phyloP scores from a whole-genome alignment of 1,140 invertebrate genomes.

The Ganaspis sp. region DNA sequence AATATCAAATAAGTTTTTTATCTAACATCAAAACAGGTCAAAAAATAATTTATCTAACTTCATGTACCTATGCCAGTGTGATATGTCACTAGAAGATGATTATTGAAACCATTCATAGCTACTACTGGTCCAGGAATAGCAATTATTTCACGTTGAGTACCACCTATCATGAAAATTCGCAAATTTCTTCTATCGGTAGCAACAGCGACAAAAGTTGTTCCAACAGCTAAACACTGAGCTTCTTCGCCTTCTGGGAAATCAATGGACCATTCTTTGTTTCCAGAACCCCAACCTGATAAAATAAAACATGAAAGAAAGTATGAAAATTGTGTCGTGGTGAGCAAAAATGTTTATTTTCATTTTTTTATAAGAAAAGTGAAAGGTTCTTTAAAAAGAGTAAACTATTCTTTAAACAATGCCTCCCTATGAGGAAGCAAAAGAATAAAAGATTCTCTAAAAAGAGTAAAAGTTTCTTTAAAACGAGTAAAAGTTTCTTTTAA shows the following conservation, averaged over 20 bases:
- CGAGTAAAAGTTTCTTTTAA: no score
- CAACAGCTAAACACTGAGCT: constrained; percentile 83
- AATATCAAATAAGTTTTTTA: no score
- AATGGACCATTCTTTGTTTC: constrained; percentile 92
- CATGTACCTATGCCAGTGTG: constrained; percentile 80
- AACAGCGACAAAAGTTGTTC: constrained; percentile 85
- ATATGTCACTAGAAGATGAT: constrained; percentile 86
- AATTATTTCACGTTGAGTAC: constrained; percentile 89
- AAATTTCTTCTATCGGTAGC: constrained; percentile 85
- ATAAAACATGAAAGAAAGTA: neutral
- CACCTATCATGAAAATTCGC: constrained; percentile 89
- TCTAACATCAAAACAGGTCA: no score
- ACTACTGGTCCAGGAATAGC: constrained; percentile 85
- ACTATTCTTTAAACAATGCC: no score
- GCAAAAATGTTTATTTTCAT: no score
- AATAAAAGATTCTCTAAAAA: constrained; percentile 21
- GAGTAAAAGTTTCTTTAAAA: no score
- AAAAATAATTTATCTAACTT: neutral
- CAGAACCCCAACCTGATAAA: constrained; percentile 78
- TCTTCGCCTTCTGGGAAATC: constrained; percentile 87
- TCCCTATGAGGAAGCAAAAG: neutral
- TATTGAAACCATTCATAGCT: constrained; percentile 81
- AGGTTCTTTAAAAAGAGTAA: no score
- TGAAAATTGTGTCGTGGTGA: no score
- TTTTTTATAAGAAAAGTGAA: no score